Base-by-base conservation (phyloP, 2,113 vertebrate genomes). In the Okapia johnstoni region DNA sequence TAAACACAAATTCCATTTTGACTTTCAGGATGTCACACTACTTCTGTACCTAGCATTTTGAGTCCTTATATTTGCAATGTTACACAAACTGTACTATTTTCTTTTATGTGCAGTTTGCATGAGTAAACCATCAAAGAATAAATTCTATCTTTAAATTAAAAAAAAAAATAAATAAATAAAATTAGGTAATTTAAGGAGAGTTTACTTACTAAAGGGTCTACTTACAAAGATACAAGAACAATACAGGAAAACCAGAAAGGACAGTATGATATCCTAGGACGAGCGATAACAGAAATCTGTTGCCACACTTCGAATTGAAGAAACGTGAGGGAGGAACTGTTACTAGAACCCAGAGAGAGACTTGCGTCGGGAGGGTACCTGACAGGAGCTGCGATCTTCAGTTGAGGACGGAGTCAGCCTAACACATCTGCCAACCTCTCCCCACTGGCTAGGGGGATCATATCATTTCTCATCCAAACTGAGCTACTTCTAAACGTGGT, bases 111-210 rank as follows among this genome's bases (percentile, higher is more conserved):
- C 99, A 99, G 99, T 99, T 99, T 99, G 99, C 99, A 99, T 99
- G 99, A 99, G 98, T 99, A 99, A 99, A 99, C 99, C 99, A 99
- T 99, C 99, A 99, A 99, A 99, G 99, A 99, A 99, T 99, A 99
- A 99, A 99, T 99, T 99, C 98, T 99, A 99, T 99, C 99, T 99
- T 99, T 99, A 98, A 98, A 99, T 99, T 99, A 99, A n/a, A n/a
- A n/a, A n/a, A n/a, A n/a, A n/a, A n/a, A n/a, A n/a, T n/a, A n/a
- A n/a, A n/a, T n/a, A n/a, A n/a, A n/a, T n/a, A n/a, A n/a, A n/a
- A 40, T 40, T 40, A 40, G 40, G 40, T 40, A 40, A 40, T 40
- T 40, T 91, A 30, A 58, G 7, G 48, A 50, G 12, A 83, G 17
- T 79, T 79, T 86, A 85, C 25, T 91, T 81, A 89, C 46, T 88